Base-by-base conservation (phyloP, 1,140 invertebrate species). In the Drosophila serrata region DNA sequence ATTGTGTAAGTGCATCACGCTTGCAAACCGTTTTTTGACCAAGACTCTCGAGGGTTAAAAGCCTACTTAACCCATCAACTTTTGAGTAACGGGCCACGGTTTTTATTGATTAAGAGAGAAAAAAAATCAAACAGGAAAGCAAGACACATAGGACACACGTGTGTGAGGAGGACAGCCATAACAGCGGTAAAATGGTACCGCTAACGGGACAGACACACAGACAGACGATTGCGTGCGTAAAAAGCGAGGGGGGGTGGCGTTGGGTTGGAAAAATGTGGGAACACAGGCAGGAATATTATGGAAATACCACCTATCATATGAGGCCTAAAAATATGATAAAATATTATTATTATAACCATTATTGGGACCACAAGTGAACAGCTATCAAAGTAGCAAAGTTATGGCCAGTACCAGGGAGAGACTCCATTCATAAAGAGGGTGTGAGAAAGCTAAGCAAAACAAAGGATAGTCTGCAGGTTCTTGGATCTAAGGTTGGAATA, bases 181-280 rank as follows among this genome's bases (percentile, higher is more conserved):
- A 70, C 39, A 59, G 60, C 57, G 75, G 60, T 64, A 61, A 24
- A 64, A 61, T 22, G 61, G 56, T 40, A 61, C 37, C 35, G 46
- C 31, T 58, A 64, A 22, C 65, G 42, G 53, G 61, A 51, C 61
- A 68, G 59, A 62, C 78, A 76, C 55, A 77, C 70, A 79, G 72
- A 61, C 78, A 79, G 76, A 78, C 74, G 65, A 53, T 55, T 62
- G 80, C 75, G 81, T 82, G 81, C 39, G 67, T 51, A 73, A 53
- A 67, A n/a, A 53, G 61, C 13, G 53, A 11, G 33, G 33, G 58
- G 17, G 57, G 59, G 42, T 7, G 60, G n/a, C 1, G 60, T 42
- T 24, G 45, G 46, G 19, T 4, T 11, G 39, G 12, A 67, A 31
- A 22, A 19, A 39, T 22, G 49, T 22, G 62, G 55, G 29, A 60